phyloP scores from a whole-genome alignment of 2,888 invertebrate species.

The Anorthoa munda region DNA sequence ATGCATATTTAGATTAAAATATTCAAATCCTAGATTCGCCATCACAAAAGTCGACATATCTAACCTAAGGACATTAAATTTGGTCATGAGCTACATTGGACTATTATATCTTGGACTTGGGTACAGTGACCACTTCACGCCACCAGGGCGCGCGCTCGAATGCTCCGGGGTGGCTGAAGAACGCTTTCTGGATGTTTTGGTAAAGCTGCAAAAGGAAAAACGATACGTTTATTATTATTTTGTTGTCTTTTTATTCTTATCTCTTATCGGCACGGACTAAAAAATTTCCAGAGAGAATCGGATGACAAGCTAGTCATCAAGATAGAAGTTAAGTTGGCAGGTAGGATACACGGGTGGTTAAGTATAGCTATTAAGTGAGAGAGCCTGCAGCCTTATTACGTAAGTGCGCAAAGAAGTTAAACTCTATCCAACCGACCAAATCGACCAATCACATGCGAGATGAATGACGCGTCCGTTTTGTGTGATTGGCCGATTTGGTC shows the following conservation, averaged over 20 bases:
- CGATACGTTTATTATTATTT: not conserved
- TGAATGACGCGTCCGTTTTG: too few species aligned
- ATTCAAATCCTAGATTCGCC: constrained; percentile 23
- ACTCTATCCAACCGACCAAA: too few species aligned
- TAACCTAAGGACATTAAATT: constrained; percentile 34
- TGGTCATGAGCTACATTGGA: constrained; percentile 25
- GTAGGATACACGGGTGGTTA: too few species aligned
- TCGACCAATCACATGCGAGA: too few species aligned
- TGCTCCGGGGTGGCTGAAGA: constrained; percentile 93
- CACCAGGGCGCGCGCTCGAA: constrained; percentile 95
- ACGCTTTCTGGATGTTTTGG: constrained; percentile 93
- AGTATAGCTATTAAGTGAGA: too few species aligned
- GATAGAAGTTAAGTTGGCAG: too few species aligned
- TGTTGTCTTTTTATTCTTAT: not conserved
- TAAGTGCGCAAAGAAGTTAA: too few species aligned
- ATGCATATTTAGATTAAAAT: not conserved
- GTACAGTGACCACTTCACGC: constrained; percentile 83
- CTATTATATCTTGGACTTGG: constrained; percentile 81
- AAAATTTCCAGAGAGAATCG: too few species aligned
- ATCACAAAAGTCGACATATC: constrained; percentile 5
- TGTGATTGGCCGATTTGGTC: too few species aligned
- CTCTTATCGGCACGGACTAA: too few species aligned
- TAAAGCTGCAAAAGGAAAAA: constrained; percentile 90
- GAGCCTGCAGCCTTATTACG: too few species aligned
- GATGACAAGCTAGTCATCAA: too few species aligned